A percentile compares a stretch with the other conserved stretches of the same genome.
These are phyloP conservation scores for Scleropages formosus DNA, from an alignment of 2,797 vertebrate species.

Conservation along the genomic window DNA sequence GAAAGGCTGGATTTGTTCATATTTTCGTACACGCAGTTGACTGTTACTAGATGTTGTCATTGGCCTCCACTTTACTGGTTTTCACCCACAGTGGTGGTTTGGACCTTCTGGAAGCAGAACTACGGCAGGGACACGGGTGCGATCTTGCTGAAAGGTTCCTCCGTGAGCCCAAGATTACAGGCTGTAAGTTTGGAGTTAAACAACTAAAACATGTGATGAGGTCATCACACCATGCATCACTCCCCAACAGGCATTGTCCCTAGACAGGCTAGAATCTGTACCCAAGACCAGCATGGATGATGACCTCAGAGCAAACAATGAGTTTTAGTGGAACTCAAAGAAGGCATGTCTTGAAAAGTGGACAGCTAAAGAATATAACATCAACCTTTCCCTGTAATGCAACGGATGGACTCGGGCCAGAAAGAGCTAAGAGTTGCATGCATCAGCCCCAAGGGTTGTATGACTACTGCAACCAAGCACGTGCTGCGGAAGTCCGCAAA, in stretches of 20 bases:
- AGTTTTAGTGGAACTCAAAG: neutral
- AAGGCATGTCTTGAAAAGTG: no score
- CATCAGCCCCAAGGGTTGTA: no score
- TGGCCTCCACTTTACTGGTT: neutral
- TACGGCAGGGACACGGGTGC: neutral
- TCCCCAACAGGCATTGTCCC: no score
- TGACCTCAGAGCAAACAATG: neutral
- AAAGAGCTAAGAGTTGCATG: no score
- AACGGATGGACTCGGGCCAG: no score
- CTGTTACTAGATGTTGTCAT: no score
- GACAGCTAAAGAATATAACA: no score
- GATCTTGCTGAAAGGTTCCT: constrained; percentile 13
- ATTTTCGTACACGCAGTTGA: no score
- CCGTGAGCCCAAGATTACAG: constrained; percentile 27
- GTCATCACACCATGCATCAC: neutral
- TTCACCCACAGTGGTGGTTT: constrained; percentile 11
- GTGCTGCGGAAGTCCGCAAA: no score
- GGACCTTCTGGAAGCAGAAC: neutral
- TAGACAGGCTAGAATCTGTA: neutral
- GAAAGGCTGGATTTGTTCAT: no score
- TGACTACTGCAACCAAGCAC: no score
- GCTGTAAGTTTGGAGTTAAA: constrained; percentile 7
- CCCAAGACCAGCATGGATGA: neutral
- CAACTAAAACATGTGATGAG: constrained; percentile 29
- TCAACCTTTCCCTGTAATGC: no score